Evolutionary conservation across 2,113 vertebrate genomes (phyloP).

Genomic region (Dolichallabes microphthalmus): DNA sequence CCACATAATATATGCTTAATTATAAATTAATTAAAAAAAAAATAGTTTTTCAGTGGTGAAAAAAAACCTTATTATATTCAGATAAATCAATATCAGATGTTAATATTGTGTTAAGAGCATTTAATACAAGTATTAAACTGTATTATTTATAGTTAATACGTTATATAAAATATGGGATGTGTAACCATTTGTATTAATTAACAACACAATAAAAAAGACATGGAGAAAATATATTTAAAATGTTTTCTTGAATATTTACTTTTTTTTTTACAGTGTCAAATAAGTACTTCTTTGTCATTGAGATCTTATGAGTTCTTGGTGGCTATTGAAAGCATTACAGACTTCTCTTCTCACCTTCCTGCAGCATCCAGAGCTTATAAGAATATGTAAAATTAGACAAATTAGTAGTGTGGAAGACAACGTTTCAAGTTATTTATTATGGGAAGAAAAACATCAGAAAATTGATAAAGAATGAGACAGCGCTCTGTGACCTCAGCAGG

Average conservation of each 20-base stretch:
- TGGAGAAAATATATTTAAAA: not conserved
- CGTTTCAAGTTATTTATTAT: not conserved
- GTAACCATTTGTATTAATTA: not conserved
- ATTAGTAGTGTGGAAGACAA: not conserved
- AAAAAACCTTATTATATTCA: not conserved
- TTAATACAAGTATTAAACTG: not conserved
- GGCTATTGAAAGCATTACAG: not conserved
- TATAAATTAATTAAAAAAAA: not conserved
- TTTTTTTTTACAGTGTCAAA: not conserved
- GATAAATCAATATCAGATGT: not conserved
- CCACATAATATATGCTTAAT: not conserved
- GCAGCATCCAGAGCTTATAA: not conserved
- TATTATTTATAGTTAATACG: no score
- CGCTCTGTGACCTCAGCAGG: not conserved
- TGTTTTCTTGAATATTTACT: not conserved
- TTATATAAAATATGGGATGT: not conserved
- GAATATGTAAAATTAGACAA: not conserved
- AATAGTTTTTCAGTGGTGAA: no score
- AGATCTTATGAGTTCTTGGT: not conserved
- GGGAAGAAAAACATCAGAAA: not conserved
- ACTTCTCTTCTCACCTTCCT: not conserved
- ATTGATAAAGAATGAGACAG: not conserved
- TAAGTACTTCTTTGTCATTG: not conserved
- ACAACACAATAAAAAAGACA: not conserved
- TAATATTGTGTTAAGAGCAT: not conserved